A percentile compares a stretch with the other conserved stretches of the same genome.
phyloP scores from a whole-genome alignment of 1,140 invertebrate genomes.

The Mya arenaria region DNA sequence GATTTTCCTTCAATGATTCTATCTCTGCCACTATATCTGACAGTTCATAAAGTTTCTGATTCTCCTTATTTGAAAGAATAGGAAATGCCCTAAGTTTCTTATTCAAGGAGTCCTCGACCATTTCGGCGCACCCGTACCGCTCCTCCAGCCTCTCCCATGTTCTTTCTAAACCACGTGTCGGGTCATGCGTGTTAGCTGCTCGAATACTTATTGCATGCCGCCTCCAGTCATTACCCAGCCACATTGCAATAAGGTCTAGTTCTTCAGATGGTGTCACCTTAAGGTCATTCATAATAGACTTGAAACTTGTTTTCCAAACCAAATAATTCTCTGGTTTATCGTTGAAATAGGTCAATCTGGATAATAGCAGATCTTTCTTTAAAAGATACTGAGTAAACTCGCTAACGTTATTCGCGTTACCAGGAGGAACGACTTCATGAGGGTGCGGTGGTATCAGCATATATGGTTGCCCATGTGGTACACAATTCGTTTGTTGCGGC shows the following conservation, averaged over 20 bases:
- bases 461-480: not conserved
- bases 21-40: slow-evolving; percentile 48
- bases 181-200: not conserved
- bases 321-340: slow-evolving; percentile 43
- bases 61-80: slow-evolving; percentile 38
- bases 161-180: not conserved
- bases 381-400: slow-evolving; percentile 41
- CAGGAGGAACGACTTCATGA: not conserved
- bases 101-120: slow-evolving; percentile 27
- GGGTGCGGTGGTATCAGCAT: not conserved
- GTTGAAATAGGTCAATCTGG: slow-evolving; percentile 2
- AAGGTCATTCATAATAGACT: slow-evolving; percentile 22
- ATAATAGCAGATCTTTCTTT: slow-evolving; percentile 52
- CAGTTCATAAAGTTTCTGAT: slow-evolving; percentile 45
- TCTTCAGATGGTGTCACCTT: slow-evolving; percentile 19
- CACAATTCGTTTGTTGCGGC: not conserved
- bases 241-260: slow-evolving; percentile 53
- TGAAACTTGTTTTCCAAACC: slow-evolving; percentile 44
- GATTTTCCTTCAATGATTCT: slow-evolving; percentile 28
- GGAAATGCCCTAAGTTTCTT: slow-evolving; percentile 39
- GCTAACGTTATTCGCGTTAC: not conserved
- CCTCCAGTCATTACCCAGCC: slow-evolving; percentile 38
- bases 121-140: slow-evolving; percentile 45
- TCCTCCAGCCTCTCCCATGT: slow-evolving; percentile 54
- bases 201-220: slow-evolving; percentile 47